Evolutionary conservation across 2,797 vertebrate species (phyloP), one percentile per base, ranked within the genome.

Genomic region (Sitta carolinensis): DNA sequence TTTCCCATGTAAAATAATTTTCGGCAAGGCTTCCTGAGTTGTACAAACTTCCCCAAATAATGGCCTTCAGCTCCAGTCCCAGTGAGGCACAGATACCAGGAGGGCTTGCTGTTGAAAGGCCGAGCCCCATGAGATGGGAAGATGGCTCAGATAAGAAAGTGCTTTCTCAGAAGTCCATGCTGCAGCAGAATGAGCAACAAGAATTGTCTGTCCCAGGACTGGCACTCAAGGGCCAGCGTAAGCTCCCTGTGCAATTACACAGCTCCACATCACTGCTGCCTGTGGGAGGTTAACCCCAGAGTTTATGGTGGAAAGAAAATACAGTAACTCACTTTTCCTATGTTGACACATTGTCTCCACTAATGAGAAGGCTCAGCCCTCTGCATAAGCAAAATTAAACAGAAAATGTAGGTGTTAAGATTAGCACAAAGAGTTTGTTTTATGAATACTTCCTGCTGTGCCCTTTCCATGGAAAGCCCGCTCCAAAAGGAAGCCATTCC

Each of bases 271-370:
- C 58, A 25, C 64, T 2, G 1, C 62, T 42, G 66, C n/a, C 45
- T 32, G 62, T 51, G 73, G 69, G 69, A 94, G 51, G 62, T 32
- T 45, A 81, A 59, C 27, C 58, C 51, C 79, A 25, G 51, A n/a
- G 55, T 5, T 89, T 42, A 17, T 2, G 30, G 62, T 0, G 7
- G 58, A 74, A 82, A 34, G 51, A 84, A 92, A 93, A 87, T 13
- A 66, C 85, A 91, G n/a, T 27, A 91, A 78, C 76, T 95, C 89
- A 36, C 45, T 91, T 73, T 78, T 95, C 84, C 81, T 57, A 1
- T 26, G 74, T 79, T 93, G 82, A 91, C 91, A 90, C 66, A 91
- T 36, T 79, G 87, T 67, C 87, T 93, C 77, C 59, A 12, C 73
- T 68, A 90, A 88, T 48, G 87, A 89, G 74, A 87, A 62, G 68